Evolutionary conservation across 2,797 vertebrate species (phyloP).

Genomic region (Chelidonichthys spinosus): DNA sequence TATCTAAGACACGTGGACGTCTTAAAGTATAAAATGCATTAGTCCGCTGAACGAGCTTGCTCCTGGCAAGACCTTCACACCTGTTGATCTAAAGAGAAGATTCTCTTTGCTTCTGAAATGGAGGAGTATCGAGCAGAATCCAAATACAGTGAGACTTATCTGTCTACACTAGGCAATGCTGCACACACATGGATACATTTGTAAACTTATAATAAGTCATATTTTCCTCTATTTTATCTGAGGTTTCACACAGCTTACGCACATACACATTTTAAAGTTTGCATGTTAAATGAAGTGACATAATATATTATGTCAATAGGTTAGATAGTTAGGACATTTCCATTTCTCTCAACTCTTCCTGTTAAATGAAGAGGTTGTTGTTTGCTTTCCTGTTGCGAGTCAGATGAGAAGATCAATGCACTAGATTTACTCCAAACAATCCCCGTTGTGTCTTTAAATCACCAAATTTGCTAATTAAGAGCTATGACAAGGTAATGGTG

Average conservation of each 20-base stretch:
- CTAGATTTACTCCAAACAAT: neutral
- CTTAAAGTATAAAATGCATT: constrained; percentile 37
- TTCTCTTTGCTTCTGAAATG: constrained; percentile 17
- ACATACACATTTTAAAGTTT: neutral
- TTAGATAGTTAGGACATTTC: neutral
- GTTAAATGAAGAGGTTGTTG: neutral
- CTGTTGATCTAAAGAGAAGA: constrained; percentile 20
- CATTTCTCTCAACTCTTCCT: neutral
- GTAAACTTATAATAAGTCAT: neutral
- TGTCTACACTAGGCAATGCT: neutral
- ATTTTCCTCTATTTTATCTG: neutral
- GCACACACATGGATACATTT: neutral
- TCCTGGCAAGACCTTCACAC: constrained; percentile 20
- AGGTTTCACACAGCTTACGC: neutral
- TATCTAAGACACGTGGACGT: constrained; percentile 1
- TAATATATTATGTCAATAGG: neutral
- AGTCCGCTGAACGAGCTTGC: constrained; percentile 20
- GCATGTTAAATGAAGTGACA: neutral
- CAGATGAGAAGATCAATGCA: neutral
- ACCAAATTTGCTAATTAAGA: neutral
- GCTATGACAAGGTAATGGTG: neutral
- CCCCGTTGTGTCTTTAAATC: neutral
- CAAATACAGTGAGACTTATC: neutral
- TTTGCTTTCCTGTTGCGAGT: neutral
- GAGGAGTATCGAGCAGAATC: neutral